Conservation (phyloP, 1,140 invertebrate species). For the Chironomus striatipennis region DNA sequence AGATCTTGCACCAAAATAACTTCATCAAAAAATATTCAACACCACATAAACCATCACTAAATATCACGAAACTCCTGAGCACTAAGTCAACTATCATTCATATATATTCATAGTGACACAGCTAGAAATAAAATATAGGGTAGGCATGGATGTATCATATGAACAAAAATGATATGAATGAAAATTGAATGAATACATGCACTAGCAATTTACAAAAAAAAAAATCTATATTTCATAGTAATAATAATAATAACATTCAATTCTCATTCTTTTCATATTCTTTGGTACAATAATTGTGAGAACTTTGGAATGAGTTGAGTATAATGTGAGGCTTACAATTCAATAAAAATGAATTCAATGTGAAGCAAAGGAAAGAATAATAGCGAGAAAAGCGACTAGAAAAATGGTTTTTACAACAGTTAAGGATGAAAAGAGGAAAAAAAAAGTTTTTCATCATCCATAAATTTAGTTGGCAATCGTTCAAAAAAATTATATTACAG, state of each 20-base stretch:
- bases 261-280: neutral
- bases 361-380: neutral
- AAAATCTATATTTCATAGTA: neutral
- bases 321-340: neutral
- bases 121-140: too few species aligned
- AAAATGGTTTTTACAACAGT: conserved; percentile 13
- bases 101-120: too few species aligned
- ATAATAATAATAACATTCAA: neutral
- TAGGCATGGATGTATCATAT: too few species aligned
- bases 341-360: neutral
- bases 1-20: too few species aligned
- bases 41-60: too few species aligned
- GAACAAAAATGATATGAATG: too few species aligned
- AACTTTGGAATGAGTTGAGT: neutral
- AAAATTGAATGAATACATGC: neutral
- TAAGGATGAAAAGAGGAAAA: neutral
- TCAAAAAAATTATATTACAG: conserved; percentile 9
- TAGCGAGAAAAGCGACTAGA: conserved; percentile 11
- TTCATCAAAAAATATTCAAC: too few species aligned
- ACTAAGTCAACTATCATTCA: too few species aligned
- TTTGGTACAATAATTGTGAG: neutral
- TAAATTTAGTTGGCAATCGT: conserved; percentile 13
- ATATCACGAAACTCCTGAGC: too few species aligned
- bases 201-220: neutral
- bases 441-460: conserved; percentile 3